Base-by-base conservation (phyloP, 2,113 vertebrate species). In the Notothenia rossii region DNA sequence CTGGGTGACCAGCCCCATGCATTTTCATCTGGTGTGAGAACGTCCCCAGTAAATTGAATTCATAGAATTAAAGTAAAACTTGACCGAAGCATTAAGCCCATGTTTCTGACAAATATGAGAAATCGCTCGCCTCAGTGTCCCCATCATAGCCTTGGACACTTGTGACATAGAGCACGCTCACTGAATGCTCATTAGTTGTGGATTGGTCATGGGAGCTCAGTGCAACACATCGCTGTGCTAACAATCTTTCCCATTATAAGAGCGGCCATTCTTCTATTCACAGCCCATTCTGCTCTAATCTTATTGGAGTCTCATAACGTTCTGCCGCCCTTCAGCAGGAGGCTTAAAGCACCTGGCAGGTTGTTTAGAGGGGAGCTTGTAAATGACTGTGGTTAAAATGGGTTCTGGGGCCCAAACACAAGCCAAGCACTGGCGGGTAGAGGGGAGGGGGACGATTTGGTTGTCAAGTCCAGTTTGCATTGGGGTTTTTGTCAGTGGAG, bases 381-480 rank as follows among this genome's bases (percentile, higher is more conserved):
- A 96, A 97, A 96, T 90, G 93, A 89, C 91, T 94, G 90, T 94
- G 89, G 95, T 96, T 95, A 93, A 95, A 94, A 90, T 61, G 82
- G 83, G 91, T 88, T 86, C 81, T 78, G 46, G 72, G 83, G 79
- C 71, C 82, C 74, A 85, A 89, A 92, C 73, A 89, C 86, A 93
- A 93, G 95, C 93, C 90, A 88, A 91, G 92, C 91, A 79, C 77
- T 82, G 77, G 92, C 86, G 75, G 82, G 86, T 60, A 93, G 94
- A 40, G 33, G 72, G 84, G 94, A 80, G 89, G 90, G 94, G 91
- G 93, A 94, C 86, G 96, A 90, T 95, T 93, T 97, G 96, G 96
- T 96, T 98, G 97, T 98, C 97, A 98, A 94, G 92, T 96, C 64
- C 75, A 91, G 95, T 98, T 98, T 98, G 94, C 86, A 84, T 95